Conservation (phyloP, 2,797 vertebrate species). For the Pipistrellus pygmaeus region DNA sequence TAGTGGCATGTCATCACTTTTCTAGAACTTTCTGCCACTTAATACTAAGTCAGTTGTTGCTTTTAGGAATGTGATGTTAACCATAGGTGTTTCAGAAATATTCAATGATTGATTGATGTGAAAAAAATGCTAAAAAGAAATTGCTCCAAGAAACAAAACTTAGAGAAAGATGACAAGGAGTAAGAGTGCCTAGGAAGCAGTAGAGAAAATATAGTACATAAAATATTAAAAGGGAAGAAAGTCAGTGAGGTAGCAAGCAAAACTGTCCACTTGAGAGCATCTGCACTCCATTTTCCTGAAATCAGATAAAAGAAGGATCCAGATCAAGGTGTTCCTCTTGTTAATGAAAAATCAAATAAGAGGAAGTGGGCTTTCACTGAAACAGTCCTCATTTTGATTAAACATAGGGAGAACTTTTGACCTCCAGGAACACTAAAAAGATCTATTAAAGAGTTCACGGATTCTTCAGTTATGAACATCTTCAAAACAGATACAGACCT, state of each 20-base stretch:
- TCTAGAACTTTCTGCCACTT: slow-evolving; percentile 20
- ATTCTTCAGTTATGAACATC: neutral
- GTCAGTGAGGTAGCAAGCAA: neutral
- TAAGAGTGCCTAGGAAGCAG: neutral
- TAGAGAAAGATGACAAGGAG: neutral
- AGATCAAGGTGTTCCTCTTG: neutral
- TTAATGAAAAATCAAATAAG: neutral
- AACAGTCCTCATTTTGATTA: neutral
- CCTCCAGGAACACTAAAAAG: neutral
- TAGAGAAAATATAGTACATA: neutral
- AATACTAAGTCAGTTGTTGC: neutral
- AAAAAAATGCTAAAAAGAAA: slow-evolving; percentile 40
- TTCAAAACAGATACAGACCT: neutral
- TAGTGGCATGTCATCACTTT: neutral
- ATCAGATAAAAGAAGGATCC: neutral
- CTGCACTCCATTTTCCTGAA: neutral
- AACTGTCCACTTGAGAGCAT: neutral
- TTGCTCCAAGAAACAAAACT: neutral
- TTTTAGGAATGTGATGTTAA: slow-evolving; percentile 31
- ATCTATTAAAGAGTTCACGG: neutral
- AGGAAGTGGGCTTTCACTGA: neutral
- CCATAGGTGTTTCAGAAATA: neutral
- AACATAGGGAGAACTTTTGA: neutral
- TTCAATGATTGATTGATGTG: neutral
- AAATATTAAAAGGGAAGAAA: neutral